These are phyloP conservation scores for Bedellia somnulentella DNA, from an alignment of 2,888 invertebrate genomes.

Conservation along the genomic window DNA sequence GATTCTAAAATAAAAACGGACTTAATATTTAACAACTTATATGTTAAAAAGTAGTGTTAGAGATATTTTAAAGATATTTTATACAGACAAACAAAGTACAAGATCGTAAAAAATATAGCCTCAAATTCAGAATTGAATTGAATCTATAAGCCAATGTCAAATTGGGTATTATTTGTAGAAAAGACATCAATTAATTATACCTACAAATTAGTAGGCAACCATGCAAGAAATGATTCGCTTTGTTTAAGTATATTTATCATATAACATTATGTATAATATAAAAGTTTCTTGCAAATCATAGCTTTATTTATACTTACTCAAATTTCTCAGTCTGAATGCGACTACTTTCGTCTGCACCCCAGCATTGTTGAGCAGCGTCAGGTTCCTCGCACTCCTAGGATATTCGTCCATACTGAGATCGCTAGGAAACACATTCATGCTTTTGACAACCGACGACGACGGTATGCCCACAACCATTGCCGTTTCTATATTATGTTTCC, in stretches of 20 bases:
- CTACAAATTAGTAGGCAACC: too few relatives aligned
- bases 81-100: too few relatives aligned
- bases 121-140: too few relatives aligned
- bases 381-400: conserved; percentile 31
- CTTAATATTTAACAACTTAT: too few relatives aligned
- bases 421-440: conserved; percentile 34
- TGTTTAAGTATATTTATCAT: too few relatives aligned
- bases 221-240: too few relatives aligned
- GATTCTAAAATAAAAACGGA: conserved; percentile 65
- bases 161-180: too few relatives aligned
- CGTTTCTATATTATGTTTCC: conserved; percentile 27
- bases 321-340: conserved; percentile 38
- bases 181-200: too few relatives aligned
- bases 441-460: conserved; percentile 27
- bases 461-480: conserved; percentile 23
- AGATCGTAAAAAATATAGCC: too few relatives aligned
- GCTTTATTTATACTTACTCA: conserved; percentile 46
- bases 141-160: too few relatives aligned
- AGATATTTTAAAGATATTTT: neutral
- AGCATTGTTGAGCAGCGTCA: conserved; percentile 38
- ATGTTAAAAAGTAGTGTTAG: neutral
- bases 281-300: too few relatives aligned
- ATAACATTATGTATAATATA: too few relatives aligned
- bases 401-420: conserved; percentile 34
- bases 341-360: conserved; percentile 40